A percentile compares a stretch with the other conserved stretches of the same genome.
phyloP scores from a whole-genome alignment of 2,888 invertebrate species.

The Cerastis leucographa region DNA sequence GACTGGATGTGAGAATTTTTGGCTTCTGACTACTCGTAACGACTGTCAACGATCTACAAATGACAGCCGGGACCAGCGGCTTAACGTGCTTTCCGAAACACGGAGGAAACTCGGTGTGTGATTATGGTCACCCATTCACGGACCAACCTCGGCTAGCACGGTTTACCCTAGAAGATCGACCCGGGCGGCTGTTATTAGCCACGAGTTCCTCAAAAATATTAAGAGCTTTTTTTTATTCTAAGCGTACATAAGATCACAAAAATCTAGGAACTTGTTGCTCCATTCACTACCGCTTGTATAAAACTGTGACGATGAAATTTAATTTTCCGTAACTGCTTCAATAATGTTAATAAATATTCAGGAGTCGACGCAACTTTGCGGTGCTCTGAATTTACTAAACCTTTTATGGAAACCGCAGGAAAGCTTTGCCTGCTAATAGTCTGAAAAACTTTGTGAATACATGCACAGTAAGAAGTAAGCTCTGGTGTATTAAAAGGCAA shows the following conservation, averaged over 20 bases:
- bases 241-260: not conserved
- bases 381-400: constrained; percentile 63
- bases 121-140: too few relatives aligned
- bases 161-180: too few relatives aligned
- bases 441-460: constrained; percentile 39
- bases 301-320: constrained; percentile 47
- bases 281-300: constrained; percentile 27
- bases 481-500: not conserved
- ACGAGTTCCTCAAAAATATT: too few relatives aligned
- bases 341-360: constrained; percentile 70
- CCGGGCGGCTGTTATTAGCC: too few relatives aligned
- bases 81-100: too few relatives aligned
- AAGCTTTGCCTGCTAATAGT: constrained; percentile 51
- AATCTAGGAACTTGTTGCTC: constrained; percentile 37
- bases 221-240: too few relatives aligned
- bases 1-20: too few relatives aligned
- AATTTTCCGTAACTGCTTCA: constrained; percentile 62
- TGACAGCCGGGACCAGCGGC: too few relatives aligned
- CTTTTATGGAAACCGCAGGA: constrained; percentile 53
- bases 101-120: too few relatives aligned
- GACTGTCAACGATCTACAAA: too few relatives aligned
- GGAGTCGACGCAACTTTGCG: constrained; percentile 53
- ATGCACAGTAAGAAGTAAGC: not conserved
- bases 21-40: too few relatives aligned
- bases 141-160: too few relatives aligned